A percentile compares a stretch with the other conserved stretches of the same genome.
Evolutionary conservation across 1,140 invertebrate genomes (phyloP).

Genomic region (Zaprionus tsacasi): DNA sequence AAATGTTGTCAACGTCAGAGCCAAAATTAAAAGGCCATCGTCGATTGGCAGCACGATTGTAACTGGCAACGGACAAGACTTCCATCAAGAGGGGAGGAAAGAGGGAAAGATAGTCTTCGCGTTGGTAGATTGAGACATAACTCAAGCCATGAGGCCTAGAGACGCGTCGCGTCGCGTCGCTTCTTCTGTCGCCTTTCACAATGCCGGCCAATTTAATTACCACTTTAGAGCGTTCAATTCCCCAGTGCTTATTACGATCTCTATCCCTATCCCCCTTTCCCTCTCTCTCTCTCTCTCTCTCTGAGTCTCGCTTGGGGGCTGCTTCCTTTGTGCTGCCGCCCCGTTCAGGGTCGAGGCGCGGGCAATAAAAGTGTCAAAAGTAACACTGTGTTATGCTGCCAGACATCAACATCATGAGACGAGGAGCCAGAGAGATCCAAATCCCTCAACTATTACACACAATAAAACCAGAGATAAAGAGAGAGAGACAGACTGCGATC

Average conservation of each 20-base stretch:
- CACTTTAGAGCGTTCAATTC: conserved; percentile 73
- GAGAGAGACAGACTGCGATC: conserved; percentile 20
- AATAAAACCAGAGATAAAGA: conserved; percentile 47
- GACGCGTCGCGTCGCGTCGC: neutral
- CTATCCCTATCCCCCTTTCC: neutral
- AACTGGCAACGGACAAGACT: conserved; percentile 1
- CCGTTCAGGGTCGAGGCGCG: conserved; percentile 44
- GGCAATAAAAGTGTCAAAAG: conserved; percentile 81
- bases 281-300: neutral
- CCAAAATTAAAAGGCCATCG: conserved; percentile 51
- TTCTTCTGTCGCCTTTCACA: conserved; percentile 52
- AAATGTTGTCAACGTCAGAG: conserved; percentile 54
- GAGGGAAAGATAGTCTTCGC: conserved; percentile 1
- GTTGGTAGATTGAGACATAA: conserved; percentile 71
- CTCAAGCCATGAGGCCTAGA: conserved; percentile 26
- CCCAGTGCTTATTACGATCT: conserved; percentile 40
- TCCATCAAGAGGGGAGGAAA: neutral
- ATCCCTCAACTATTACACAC: conserved; percentile 71
- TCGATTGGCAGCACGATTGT: conserved; percentile 25
- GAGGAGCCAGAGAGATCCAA: conserved; percentile 41
- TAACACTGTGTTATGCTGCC: conserved; percentile 76
- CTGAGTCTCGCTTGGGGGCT: neutral
- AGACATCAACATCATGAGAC: conserved; percentile 61
- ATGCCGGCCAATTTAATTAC: conserved; percentile 76
- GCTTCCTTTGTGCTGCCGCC: conserved; percentile 47